These are phyloP conservation scores for Pseudoatta argentina DNA, from an alignment of 1,140 invertebrate genomes.

Conservation along the genomic window DNA sequence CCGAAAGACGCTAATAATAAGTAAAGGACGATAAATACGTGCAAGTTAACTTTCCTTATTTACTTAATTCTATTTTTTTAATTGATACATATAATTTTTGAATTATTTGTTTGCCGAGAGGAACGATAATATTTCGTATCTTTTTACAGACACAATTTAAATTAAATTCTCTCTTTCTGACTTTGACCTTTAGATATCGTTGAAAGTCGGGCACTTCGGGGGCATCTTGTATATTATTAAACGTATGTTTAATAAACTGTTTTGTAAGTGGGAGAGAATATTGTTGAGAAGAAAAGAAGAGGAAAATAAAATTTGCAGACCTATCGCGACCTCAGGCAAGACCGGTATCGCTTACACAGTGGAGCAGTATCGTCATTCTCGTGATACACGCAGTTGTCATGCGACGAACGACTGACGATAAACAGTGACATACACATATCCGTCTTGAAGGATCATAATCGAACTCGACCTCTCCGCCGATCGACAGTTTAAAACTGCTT, in stretches of 20 bases:
- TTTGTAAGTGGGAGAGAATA: not conserved
- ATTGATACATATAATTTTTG: too few relatives aligned
- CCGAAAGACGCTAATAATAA: too few relatives aligned
- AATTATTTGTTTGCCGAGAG: not conserved
- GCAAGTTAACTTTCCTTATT: too few relatives aligned
- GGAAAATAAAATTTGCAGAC: not conserved
- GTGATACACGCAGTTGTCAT: conserved; percentile 65
- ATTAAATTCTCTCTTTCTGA: not conserved
- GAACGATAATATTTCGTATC: not conserved
- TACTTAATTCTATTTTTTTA: too few relatives aligned
- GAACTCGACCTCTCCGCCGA: not conserved
- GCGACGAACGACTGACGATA: conserved; percentile 67
- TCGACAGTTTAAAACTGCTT: conserved; percentile 21
- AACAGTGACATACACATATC: not conserved
- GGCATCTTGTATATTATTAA: not conserved
- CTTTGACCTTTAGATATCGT: not conserved
- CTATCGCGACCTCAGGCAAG: conserved; percentile 8
- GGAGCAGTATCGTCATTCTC: conserved; percentile 1
- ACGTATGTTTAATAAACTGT: not conserved
- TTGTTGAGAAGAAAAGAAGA: not conserved
- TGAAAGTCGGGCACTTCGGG: not conserved
- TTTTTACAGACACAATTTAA: not conserved
- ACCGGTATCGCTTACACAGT: conserved; percentile 39
- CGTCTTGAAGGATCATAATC: not conserved
- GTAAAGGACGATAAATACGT: too few relatives aligned